Conservation (phyloP, 2,888 invertebrate genomes). For the Drosophila greeni region DNA sequence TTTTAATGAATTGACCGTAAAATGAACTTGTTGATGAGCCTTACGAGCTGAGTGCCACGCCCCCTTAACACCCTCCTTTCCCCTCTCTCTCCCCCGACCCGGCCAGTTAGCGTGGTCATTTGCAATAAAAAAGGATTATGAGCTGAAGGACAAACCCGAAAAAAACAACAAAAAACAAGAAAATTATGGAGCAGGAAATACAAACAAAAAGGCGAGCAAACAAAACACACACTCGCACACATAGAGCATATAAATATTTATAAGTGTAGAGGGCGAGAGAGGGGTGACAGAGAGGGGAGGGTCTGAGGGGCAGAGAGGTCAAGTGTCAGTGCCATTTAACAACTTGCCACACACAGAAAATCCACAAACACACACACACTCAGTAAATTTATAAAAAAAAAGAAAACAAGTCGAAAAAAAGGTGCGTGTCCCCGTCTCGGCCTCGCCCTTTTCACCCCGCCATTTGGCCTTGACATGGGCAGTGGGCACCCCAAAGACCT, state of each 20-base stretch:
- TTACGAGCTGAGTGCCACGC: constrained; percentile 57
- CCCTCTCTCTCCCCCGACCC: neutral
- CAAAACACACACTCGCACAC: constrained; percentile 6
- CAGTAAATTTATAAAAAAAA: constrained; percentile 41
- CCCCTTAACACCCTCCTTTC: constrained; percentile 9
- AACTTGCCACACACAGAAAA: constrained; percentile 54
- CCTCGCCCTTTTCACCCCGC: constrained; percentile 29
- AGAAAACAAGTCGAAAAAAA: constrained; percentile 16
- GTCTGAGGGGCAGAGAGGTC: constrained; percentile 26
- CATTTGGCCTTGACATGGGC: constrained; percentile 57
- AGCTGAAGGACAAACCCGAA: constrained; percentile 66
- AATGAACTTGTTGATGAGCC: constrained; percentile 74
- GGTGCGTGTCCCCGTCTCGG: constrained; percentile 43
- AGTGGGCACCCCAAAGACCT: too few relatives aligned
- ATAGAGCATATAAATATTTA: constrained; percentile 64
- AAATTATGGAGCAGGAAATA: constrained; percentile 21
- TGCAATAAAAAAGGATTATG: constrained; percentile 74
- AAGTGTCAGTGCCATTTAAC: constrained; percentile 65
- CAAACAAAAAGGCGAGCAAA: constrained; percentile 17
- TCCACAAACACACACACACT: constrained; percentile 1
- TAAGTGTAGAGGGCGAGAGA: constrained; percentile 42
- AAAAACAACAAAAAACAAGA: constrained; percentile 27
- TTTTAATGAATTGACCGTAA: constrained; percentile 73
- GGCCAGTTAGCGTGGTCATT: constrained; percentile 69
- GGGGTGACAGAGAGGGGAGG: neutral